phyloP scores from a whole-genome alignment of 2,888 invertebrate genomes.

The Synergus japonicus region DNA sequence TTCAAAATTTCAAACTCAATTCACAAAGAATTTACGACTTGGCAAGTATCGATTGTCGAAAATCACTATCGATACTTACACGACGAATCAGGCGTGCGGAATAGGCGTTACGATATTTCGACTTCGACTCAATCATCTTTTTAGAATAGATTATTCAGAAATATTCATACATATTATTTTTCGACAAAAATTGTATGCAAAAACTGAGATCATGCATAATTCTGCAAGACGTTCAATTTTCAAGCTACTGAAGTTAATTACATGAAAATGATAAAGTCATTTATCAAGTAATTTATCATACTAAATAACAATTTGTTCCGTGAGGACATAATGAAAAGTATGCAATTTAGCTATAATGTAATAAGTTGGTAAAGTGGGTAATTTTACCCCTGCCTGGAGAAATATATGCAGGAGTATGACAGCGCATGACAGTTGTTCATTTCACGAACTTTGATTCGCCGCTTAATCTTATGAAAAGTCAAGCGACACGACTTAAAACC shows the following conservation, averaged over 20 bases:
- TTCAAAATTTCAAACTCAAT: no score
- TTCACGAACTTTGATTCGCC: slow-evolving; percentile 35
- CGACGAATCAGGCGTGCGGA: no score
- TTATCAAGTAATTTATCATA: slow-evolving; percentile 2
- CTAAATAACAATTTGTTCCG: background rate
- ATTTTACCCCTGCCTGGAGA: background rate
- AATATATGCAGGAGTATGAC: slow-evolving; percentile 1
- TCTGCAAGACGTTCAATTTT: background rate
- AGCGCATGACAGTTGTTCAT: slow-evolving; percentile 25
- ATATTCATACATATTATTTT: no score
- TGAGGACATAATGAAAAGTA: background rate
- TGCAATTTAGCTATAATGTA: background rate
- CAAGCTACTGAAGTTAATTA: background rate
- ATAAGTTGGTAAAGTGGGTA: slow-evolving; percentile 1
- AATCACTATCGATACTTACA: no score
- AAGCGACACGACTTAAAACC: slow-evolving; percentile 32
- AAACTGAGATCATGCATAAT: background rate
- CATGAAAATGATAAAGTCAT: background rate
- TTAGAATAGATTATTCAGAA: no score
- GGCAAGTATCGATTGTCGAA: no score
- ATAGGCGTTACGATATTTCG: no score
- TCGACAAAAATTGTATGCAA: no score
- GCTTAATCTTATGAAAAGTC: slow-evolving; percentile 31
- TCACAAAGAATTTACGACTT: no score
- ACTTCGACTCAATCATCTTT: no score